Conservation (phyloP, 2,113 vertebrate species). For the Tretioscincus oriximinensis region DNA sequence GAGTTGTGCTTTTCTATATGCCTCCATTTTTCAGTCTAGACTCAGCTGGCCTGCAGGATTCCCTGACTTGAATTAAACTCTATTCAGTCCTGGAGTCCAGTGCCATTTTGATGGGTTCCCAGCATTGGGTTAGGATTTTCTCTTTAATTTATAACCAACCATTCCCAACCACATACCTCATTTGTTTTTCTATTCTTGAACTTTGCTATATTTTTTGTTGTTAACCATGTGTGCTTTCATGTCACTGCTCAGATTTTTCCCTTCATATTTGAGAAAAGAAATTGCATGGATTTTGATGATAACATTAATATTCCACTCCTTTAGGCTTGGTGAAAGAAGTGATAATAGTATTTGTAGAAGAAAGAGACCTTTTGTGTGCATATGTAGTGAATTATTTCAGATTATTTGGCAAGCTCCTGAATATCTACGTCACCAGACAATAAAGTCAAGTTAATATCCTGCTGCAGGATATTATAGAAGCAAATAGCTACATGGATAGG, state of each 20-base stretch:
- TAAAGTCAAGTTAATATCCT: constrained; percentile 32
- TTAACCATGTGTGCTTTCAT: background rate
- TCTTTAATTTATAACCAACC: background rate
- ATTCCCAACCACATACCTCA: background rate
- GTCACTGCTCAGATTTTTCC: background rate
- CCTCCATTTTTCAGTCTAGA: too few relatives aligned
- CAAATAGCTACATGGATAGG: background rate
- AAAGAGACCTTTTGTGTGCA: constrained; percentile 5
- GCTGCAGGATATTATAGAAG: constrained; percentile 22
- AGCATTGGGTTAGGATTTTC: too few relatives aligned
- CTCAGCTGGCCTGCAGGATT: too few relatives aligned
- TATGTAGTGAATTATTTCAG: constrained; percentile 18
- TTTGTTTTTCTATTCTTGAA: background rate
- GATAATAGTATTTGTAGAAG: background rate
- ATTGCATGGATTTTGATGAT: background rate
- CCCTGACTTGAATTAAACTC: too few relatives aligned
- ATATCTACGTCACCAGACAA: background rate
- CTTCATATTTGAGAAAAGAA: background rate
- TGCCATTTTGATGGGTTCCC: too few relatives aligned
- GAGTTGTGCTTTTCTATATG: too few relatives aligned
- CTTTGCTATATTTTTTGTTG: background rate
- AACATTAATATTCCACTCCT: constrained; percentile 20
- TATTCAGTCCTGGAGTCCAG: too few relatives aligned
- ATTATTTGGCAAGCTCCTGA: constrained; percentile 17
- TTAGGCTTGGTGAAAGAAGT: constrained; percentile 2